Conservation (phyloP, 2,888 invertebrate genomes). For the Philopedon plagiatum region DNA sequence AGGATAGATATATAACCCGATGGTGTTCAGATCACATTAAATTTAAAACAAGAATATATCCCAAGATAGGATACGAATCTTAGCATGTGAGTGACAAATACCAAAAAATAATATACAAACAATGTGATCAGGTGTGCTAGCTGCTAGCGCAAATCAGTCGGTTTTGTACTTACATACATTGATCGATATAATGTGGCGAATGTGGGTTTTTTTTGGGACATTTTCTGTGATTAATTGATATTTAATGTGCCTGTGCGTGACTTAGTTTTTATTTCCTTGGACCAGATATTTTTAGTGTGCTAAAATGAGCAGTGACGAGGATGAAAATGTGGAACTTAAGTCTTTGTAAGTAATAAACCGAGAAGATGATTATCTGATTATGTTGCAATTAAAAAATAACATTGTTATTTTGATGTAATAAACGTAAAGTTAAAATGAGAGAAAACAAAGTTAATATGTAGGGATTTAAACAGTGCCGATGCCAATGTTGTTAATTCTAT, state of each 20-base stretch:
- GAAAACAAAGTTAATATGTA: no score
- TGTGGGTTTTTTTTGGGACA: background rate
- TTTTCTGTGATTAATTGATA: background rate
- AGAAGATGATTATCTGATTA: background rate
- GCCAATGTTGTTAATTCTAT: no score
- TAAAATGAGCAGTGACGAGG: conserved; percentile 7
- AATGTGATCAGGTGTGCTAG: conserved; percentile 11
- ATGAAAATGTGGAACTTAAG: conserved; percentile 1
- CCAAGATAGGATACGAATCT: background rate
- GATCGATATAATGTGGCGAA: background rate
- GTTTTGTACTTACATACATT: background rate
- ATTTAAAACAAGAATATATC: background rate
- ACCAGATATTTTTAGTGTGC: conserved; percentile 6
- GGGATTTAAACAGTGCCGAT: no score
- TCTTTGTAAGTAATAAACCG: background rate
- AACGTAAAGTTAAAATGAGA: no score
- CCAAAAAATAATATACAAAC: conserved; percentile 1
- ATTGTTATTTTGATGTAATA: no score
- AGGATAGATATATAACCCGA: background rate
- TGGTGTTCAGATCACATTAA: background rate
- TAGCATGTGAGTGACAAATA: conserved; percentile 2
- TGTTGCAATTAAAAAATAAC: no score
- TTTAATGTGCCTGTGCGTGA: background rate
- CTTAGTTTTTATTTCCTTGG: background rate
- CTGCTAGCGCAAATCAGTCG: background rate